phyloP scores from a whole-genome alignment of 2,888 invertebrate genomes.

The Margaritifera margaritifera region DNA sequence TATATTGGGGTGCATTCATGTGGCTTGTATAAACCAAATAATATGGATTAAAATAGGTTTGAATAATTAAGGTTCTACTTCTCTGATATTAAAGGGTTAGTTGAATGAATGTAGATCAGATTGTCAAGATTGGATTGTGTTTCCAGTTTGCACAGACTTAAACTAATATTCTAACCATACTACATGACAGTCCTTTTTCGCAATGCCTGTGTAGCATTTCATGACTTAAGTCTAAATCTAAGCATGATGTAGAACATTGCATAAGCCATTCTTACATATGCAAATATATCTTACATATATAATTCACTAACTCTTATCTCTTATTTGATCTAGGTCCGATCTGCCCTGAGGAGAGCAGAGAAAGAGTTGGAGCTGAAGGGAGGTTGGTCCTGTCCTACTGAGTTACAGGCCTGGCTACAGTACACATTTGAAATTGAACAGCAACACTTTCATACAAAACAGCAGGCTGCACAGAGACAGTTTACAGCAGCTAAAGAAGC shows the following conservation, averaged over 20 bases:
- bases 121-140: too few species aligned
- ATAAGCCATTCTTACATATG: too few species aligned
- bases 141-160: too few species aligned
- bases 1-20: too few species aligned
- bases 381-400: conserved; percentile 86
- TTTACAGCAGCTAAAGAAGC: conserved; percentile 90
- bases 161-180: too few species aligned
- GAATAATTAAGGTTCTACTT: too few species aligned
- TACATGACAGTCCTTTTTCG: too few species aligned
- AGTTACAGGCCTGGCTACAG: conserved; percentile 95
- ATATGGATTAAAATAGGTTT: too few species aligned
- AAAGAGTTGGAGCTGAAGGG: conserved; percentile 89
- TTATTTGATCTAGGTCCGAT: conserved; percentile 73
- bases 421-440: conserved; percentile 96
- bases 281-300: background rate
- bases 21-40: too few species aligned
- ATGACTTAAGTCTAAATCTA: background rate
- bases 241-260: background rate
- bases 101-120: too few species aligned
- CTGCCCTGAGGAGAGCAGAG: conserved; percentile 89
- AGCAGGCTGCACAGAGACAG: conserved; percentile 86
- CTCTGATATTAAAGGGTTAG: too few species aligned
- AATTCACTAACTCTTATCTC: background rate
- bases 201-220: too few species aligned
- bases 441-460: conserved; percentile 88